Evolutionary conservation across 2,113 vertebrate genomes (phyloP).

Genomic region (Chlamydotis undulata): DNA sequence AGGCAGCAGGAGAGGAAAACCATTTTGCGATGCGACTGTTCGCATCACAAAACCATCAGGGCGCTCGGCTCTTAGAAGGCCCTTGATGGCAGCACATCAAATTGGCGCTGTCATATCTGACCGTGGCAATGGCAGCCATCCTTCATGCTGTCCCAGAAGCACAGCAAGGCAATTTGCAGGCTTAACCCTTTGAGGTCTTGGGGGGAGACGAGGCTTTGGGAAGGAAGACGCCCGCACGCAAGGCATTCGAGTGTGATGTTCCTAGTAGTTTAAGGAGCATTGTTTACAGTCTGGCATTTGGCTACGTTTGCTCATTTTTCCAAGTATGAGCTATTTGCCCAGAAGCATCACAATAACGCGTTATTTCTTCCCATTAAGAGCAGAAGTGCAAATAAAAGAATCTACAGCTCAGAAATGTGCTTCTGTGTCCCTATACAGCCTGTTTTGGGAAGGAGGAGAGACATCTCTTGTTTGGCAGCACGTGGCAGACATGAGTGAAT

Average conservation of each 20-base stretch:
- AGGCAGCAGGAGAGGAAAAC: constrained; percentile 93
- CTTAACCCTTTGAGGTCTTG: constrained; percentile 79
- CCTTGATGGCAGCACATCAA: constrained; percentile 91
- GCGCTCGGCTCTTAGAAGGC: constrained; percentile 88
- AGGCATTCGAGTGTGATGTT: not conserved
- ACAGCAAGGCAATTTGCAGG: constrained; percentile 77
- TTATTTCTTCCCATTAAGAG: not conserved
- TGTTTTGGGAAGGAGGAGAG: not conserved
- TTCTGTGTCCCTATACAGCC: not conserved
- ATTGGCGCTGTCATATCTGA: constrained; percentile 91
- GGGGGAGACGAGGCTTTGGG: not conserved
- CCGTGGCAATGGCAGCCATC: constrained; percentile 87
- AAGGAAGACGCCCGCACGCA: fast-evolving
- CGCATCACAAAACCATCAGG: constrained; percentile 98
- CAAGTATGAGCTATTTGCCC: not conserved
- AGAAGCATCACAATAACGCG: not conserved
- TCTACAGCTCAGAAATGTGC: not conserved
- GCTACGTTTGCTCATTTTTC: constrained; percentile 42
- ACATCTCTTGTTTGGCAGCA: not conserved
- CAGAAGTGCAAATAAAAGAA: not conserved
- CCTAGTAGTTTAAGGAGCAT: not conserved
- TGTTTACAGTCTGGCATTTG: constrained; percentile 29
- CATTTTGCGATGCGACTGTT: constrained; percentile 96
- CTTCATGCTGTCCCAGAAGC: constrained; percentile 82
- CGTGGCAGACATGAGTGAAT: not conserved